Evolutionary conservation across 2,113 vertebrate genomes (phyloP).

Genomic region (Paracanthobrama guichenoti): DNA sequence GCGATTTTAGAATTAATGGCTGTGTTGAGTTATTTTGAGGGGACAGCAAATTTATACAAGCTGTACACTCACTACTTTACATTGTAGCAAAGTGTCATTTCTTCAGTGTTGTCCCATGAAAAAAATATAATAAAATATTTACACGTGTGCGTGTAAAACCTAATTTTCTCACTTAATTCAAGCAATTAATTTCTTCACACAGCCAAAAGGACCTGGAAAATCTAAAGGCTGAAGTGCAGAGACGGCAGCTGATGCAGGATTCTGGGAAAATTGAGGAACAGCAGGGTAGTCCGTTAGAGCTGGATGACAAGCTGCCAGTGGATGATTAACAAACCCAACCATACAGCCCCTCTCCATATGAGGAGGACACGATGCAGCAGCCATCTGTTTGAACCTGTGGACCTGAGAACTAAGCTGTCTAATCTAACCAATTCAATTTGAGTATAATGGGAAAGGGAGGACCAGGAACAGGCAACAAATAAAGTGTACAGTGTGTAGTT

Average conservation of each 20-base stretch:
- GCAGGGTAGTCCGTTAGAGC: conserved; percentile 68
- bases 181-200: not conserved
- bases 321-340: conserved; percentile 67
- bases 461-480: conserved; percentile 54
- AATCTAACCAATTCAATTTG: conserved; percentile 66
- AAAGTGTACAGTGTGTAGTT: conserved; percentile 58
- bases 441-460: conserved; percentile 57
- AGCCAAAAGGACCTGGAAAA: conserved; percentile 98
- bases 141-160: too few relatives aligned
- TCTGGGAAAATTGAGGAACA: conserved; percentile 78
- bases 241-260: conserved; percentile 92
- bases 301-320: conserved; percentile 71
- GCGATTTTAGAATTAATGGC: too few relatives aligned
- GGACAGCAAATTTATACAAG: too few relatives aligned
- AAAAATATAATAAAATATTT: too few relatives aligned
- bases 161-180: not conserved
- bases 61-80: too few relatives aligned
- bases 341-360: conserved; percentile 54
- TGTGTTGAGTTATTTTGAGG: too few relatives aligned
- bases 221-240: conserved; percentile 95
- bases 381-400: conserved; percentile 68
- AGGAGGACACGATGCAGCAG: conserved; percentile 59
- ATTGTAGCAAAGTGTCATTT: too few relatives aligned
- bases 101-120: too few relatives aligned
- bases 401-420: conserved; percentile 65